These are phyloP conservation scores for Euspilapteryx auroguttella DNA, from an alignment of 2,888 invertebrate species.

Conservation along the genomic window DNA sequence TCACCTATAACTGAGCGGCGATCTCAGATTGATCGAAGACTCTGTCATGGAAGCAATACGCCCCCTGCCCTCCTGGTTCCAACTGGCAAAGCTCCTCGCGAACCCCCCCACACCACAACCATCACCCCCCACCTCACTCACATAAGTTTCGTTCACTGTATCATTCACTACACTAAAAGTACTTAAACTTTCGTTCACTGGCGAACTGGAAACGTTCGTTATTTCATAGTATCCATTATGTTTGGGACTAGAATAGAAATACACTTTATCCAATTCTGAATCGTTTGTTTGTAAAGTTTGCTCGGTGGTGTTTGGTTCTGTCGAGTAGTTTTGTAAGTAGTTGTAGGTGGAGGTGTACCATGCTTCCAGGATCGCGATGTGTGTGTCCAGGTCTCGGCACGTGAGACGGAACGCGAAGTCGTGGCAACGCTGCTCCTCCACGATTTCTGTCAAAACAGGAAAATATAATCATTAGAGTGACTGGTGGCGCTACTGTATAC, in stretches of 20 bases:
- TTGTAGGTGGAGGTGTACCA: constrained; percentile 50
- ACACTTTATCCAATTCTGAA: constrained; percentile 37
- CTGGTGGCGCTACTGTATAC: no score
- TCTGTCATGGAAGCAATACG: constrained; percentile 18
- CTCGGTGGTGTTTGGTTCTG: constrained; percentile 24
- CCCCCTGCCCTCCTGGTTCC: constrained; percentile 39
- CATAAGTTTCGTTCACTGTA: constrained; percentile 12
- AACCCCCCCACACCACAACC: constrained; percentile 31
- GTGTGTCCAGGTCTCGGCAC: constrained; percentile 64
- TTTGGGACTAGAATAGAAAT: constrained; percentile 47
- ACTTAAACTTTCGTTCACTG: constrained; percentile 16
- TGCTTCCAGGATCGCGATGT: constrained; percentile 66
- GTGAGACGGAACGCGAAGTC: constrained; percentile 63
- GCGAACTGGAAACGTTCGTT: constrained; percentile 20
- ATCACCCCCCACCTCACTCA: constrained; percentile 24
- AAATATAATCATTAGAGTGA: no score
- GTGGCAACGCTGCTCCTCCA: constrained; percentile 64
- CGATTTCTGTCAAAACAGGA: constrained; percentile 66
- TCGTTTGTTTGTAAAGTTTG: constrained; percentile 32
- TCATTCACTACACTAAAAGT: neutral
- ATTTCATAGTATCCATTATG: constrained; percentile 40
- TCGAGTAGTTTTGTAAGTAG: constrained; percentile 26
- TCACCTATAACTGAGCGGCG: constrained; percentile 56
- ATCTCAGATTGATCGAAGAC: constrained; percentile 40
- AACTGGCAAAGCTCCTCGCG: constrained; percentile 42